phyloP scores from a whole-genome alignment of 2,888 invertebrate genomes.

The Sabatieria punctata region DNA sequence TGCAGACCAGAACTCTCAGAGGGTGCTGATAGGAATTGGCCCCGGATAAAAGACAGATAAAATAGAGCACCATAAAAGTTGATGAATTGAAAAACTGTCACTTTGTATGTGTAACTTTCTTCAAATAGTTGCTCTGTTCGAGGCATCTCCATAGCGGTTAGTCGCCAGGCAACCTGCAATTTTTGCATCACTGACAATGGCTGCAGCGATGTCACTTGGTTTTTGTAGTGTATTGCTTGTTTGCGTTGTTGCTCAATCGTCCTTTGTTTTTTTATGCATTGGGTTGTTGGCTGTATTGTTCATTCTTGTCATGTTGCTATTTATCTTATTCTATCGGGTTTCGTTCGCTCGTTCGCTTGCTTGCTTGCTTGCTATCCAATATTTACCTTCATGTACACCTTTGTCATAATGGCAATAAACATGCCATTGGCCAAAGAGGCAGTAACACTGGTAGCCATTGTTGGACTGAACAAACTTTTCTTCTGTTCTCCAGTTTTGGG shows the following conservation, averaged over 20 bases:
- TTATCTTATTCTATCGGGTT: too few relatives aligned
- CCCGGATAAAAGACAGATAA: constrained; percentile 72
- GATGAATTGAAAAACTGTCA: constrained; percentile 76
- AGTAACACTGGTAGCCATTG: background rate
- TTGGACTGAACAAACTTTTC: background rate
- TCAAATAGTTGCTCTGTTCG: constrained; percentile 83
- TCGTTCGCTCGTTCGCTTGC: too few relatives aligned
- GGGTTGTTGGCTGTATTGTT: too few relatives aligned
- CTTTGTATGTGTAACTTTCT: constrained; percentile 74
- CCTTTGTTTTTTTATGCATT: too few relatives aligned
- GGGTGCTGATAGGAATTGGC: background rate
- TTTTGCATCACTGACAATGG: too few relatives aligned
- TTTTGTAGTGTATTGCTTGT: too few relatives aligned
- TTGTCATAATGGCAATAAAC: constrained; percentile 5
- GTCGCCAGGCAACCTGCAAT: constrained; percentile 2
- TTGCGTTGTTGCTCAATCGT: too few relatives aligned
- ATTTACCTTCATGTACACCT: constrained; percentile 4
- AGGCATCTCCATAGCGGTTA: constrained; percentile 29
- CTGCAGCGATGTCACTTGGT: too few relatives aligned
- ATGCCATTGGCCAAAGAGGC: constrained; percentile 6
- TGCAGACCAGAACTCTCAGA: background rate
- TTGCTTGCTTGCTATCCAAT: too few relatives aligned
- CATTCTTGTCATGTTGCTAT: too few relatives aligned
- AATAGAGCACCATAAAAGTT: constrained; percentile 91
- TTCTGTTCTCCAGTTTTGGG: too few relatives aligned